phyloP scores from a whole-genome alignment of 1,140 invertebrate species.

The Nephotettix cincticeps region DNA sequence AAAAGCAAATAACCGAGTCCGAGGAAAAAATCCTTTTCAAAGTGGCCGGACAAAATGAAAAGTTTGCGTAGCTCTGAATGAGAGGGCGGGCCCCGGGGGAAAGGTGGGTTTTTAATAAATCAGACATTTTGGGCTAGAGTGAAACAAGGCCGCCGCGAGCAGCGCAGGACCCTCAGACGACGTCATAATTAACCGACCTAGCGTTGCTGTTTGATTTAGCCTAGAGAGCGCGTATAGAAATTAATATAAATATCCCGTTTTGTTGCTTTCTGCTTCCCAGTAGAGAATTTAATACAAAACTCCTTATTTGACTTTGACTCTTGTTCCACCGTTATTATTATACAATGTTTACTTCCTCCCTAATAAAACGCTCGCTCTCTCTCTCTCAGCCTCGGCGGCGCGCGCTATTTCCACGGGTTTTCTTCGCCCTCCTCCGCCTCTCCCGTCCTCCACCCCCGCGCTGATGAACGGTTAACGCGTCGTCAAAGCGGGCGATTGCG shows the following conservation, averaged over 20 bases:
- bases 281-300: conserved; percentile 42
- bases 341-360: conserved; percentile 32
- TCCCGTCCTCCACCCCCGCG: background rate
- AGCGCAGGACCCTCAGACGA: background rate
- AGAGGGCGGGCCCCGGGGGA: conserved; percentile 8
- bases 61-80: conserved; percentile 22
- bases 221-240: conserved; percentile 40
- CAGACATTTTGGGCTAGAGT: conserved; percentile 28
- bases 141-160: conserved; percentile 13
- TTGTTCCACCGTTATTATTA: conserved; percentile 31
- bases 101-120: conserved; percentile 37
- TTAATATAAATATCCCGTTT: conserved; percentile 40
- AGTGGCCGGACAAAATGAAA: conserved; percentile 27
- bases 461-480: background rate
- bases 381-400: background rate
- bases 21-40: conserved; percentile 23
- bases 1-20: conserved; percentile 23
- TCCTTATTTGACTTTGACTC: conserved; percentile 43
- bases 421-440: background rate
- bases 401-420: background rate
- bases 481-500: background rate
- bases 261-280: conserved; percentile 32
- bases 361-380: conserved; percentile 24
- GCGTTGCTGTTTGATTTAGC: conserved; percentile 44
- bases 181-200: conserved; percentile 42